Base-by-base conservation (phyloP, 2,797 vertebrate genomes). In the Adrianichthys oophorus region DNA sequence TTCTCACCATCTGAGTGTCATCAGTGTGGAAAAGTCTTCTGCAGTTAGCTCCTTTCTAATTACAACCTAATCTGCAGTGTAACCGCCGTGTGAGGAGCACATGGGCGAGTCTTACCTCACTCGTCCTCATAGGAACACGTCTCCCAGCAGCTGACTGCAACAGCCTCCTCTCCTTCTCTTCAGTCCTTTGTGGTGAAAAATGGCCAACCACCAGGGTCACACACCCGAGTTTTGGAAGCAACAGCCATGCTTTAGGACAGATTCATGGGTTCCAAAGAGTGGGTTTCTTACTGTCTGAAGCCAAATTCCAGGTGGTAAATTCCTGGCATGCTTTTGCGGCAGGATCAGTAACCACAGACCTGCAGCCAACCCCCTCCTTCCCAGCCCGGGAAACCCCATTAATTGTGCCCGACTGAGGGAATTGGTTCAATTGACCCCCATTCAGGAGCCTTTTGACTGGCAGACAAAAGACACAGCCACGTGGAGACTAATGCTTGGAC, bases 361-460 rank as follows among this genome's bases (percentile, higher is more conserved):
- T 70, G 64, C 43, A 26, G 68, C 68, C 59, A n/a, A 66, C 75
- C 83, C 79, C 82, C 76, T 68, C 50, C 70, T 44, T 49, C 70
- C 74, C 80, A 51, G 57, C 56, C 67, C 53, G 50, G 84, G 88
- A 85, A 86, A 83, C 87, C 81, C 83, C 86, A 86, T 90, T 91
- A 87, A 88, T 87, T 92, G 90, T 90, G 78, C 85, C 80, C 83
- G 84, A 90, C 85, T 89, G 87, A 90, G 81, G 84, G 85, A 91
- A 92, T 91, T 92, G 91, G 89, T 90, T 91, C 88, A 89, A 89
- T 90, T 92, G 90, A 91, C 90, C 90, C 81, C 87, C 88, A 93
- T 93, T 93, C 89, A 92, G 80, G 59, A 51, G 81, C 63, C 74
- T 81, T 87, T 92, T 92, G 92, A 91, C 90, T 82, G 78, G 68